Conservation (phyloP, 2,797 vertebrate genomes). For the Characodon lateralis region DNA sequence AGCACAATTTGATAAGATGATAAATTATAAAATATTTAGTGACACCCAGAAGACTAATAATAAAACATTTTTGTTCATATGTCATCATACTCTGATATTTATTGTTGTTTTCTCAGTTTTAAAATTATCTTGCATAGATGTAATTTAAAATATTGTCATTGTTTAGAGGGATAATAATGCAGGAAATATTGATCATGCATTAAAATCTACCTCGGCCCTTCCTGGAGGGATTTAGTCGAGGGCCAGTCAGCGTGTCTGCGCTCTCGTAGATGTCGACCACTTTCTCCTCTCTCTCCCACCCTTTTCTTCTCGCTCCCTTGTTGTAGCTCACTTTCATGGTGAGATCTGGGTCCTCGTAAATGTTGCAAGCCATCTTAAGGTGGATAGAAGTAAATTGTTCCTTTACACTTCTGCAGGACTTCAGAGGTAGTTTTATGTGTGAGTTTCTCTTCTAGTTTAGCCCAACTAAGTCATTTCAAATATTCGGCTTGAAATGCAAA, state of each 20-base stretch:
- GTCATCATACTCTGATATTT: neutral
- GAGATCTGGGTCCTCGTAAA: slow-evolving; percentile 24
- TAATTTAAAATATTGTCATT: too few species aligned
- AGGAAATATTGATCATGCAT: neutral
- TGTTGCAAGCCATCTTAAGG: slow-evolving; percentile 31
- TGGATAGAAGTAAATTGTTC: too few species aligned
- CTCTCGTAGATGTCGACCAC: slow-evolving; percentile 46
- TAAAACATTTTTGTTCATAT: neutral
- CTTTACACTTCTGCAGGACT: too few species aligned
- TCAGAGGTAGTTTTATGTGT: neutral
- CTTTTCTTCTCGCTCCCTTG: rapidly evolving
- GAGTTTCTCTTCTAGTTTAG: too few species aligned
- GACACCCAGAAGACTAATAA: neutral
- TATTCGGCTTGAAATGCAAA: too few species aligned
- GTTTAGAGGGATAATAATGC: neutral
- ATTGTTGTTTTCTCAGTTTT: neutral
- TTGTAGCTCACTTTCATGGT: neutral
- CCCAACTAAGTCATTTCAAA: neutral
- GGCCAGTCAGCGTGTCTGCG: rapidly evolving
- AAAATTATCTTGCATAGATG: neutral
- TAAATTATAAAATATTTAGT: neutral
- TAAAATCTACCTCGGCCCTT: neutral
- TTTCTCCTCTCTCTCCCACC: neutral
- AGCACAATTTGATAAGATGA: neutral
- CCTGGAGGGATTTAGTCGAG: rapidly evolving